Conservation (phyloP, 2,888 invertebrate genomes). For the Diloba caeruleocephala region DNA sequence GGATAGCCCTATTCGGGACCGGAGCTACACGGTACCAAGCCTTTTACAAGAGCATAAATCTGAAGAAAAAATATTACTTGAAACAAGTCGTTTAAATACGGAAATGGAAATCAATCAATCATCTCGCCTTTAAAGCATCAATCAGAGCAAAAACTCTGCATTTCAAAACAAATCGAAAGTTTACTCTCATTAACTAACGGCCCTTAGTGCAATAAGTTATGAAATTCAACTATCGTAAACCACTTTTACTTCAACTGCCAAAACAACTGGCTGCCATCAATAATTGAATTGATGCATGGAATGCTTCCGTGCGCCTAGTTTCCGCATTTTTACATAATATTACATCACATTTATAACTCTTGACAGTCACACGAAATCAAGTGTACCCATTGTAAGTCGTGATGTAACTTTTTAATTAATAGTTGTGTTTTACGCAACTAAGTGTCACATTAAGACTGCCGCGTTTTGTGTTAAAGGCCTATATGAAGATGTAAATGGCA, state of each 20-base stretch:
- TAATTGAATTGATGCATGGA: conserved; percentile 39
- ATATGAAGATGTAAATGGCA: conserved; percentile 34
- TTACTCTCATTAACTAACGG: conserved; percentile 25
- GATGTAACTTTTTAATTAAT: conserved; percentile 35
- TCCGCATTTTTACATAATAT: conserved; percentile 47
- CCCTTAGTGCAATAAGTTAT: conserved; percentile 38
- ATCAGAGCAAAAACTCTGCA: conserved; percentile 12
- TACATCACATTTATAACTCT: conserved; percentile 32
- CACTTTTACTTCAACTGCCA: conserved; percentile 54
- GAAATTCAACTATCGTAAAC: conserved; percentile 39
- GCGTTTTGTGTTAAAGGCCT: conserved; percentile 9
- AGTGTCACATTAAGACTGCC: conserved; percentile 25
- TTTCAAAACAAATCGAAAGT: conserved; percentile 38
- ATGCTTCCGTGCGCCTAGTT: conserved; percentile 43
- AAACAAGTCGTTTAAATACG: too few relatives aligned
- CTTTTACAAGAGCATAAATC: too few relatives aligned
- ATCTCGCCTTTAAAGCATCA: not conserved
- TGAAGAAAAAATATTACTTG: too few relatives aligned
- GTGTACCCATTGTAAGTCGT: conserved; percentile 35
- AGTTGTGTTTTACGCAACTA: conserved; percentile 26
- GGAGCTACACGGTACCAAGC: too few relatives aligned
- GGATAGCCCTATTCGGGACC: too few relatives aligned
- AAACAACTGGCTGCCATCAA: conserved; percentile 27
- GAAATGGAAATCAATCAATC: conserved; percentile 18
- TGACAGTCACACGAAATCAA: conserved; percentile 27